These are phyloP conservation scores for Phymastichus coffea DNA, from an alignment of 1,140 invertebrate species.

Conservation along the genomic window DNA sequence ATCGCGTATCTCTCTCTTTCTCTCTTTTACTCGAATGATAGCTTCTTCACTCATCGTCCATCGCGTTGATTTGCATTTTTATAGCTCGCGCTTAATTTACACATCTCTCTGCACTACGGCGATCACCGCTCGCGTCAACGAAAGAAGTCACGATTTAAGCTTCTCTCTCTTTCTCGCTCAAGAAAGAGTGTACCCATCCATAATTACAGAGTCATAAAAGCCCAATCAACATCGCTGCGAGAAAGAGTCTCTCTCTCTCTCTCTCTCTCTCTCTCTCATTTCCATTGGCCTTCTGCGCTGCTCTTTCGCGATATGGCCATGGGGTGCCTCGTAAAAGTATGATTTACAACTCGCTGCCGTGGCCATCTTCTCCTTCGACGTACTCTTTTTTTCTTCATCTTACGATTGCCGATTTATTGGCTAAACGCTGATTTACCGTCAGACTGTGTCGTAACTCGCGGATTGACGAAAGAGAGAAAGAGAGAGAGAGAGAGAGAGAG, in stretches of 20 bases:
- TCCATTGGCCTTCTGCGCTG: background rate
- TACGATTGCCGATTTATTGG: too few species aligned
- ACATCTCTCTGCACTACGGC: background rate
- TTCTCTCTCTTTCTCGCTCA: background rate
- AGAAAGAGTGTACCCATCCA: background rate
- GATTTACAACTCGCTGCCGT: constrained; percentile 41
- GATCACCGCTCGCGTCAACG: background rate
- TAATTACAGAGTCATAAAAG: constrained; percentile 47
- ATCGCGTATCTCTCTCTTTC: too few species aligned
- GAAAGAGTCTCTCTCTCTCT: constrained; percentile 23
- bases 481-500: constrained; percentile 4
- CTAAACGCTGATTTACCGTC: too few species aligned
- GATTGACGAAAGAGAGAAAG: background rate
- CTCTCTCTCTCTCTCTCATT: constrained; percentile 21
- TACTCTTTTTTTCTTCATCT: too few species aligned
- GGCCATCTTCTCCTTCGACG: too few species aligned
- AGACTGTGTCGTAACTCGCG: too few species aligned
- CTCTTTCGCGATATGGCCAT: constrained; percentile 30
- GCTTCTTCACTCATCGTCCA: background rate
- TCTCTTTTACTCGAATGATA: too few species aligned
- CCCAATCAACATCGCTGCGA: constrained; percentile 31
- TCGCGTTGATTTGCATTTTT: background rate
- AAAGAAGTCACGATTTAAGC: too few species aligned
- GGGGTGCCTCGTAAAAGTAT: constrained; percentile 47
- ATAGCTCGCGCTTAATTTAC: constrained; percentile 15